phyloP scores from a whole-genome alignment of 2,888 invertebrate species.

The Calameuta idolon region DNA sequence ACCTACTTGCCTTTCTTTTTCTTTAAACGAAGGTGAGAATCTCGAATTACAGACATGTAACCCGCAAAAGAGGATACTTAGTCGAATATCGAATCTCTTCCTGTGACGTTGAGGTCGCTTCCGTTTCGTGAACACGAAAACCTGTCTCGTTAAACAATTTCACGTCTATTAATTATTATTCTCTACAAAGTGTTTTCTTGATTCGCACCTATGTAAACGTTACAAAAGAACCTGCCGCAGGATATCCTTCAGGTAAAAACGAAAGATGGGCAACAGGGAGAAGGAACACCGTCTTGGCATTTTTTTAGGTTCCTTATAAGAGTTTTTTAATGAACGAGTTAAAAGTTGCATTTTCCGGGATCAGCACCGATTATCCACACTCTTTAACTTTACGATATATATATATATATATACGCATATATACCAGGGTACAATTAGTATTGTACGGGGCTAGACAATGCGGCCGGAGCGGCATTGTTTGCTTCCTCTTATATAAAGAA shows the following conservation, averaged over 20 bases:
- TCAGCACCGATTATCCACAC: background rate
- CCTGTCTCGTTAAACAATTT: background rate
- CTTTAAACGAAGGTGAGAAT: background rate
- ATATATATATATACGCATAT: conserved; percentile 1
- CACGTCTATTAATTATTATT: no score
- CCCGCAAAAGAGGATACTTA: background rate
- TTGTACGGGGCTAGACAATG: conserved; percentile 32
- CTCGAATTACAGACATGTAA: background rate
- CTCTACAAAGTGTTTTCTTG: background rate
- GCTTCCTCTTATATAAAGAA: conserved; percentile 10
- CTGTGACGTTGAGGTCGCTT: background rate
- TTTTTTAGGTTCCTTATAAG: background rate
- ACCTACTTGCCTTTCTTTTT: background rate
- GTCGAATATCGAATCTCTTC: background rate
- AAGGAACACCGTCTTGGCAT: background rate
- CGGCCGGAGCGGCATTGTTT: conserved; percentile 22
- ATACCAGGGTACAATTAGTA: conserved; percentile 40
- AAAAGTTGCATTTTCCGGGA: background rate
- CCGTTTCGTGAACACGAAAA: background rate
- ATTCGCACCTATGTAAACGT: background rate
- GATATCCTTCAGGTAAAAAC: background rate
- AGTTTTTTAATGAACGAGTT: background rate
- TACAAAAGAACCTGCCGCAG: background rate
- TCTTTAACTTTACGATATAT: background rate
- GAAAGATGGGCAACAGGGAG: background rate